phyloP scores from a whole-genome alignment of 1,140 invertebrate genomes.

The Galleria mellonella region DNA sequence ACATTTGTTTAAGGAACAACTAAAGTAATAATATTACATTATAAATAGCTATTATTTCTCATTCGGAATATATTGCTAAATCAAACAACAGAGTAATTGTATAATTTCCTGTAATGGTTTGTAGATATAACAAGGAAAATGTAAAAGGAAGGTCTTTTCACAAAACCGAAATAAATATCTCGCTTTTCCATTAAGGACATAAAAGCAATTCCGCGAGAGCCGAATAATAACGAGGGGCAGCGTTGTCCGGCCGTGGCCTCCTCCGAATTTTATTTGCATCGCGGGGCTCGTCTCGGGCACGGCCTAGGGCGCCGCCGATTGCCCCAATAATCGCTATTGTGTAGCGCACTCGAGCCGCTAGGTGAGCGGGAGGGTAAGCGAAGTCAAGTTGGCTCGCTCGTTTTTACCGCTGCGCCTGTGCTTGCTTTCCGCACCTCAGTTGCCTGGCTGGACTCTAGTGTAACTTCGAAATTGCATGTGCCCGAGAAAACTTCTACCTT shows the following conservation, averaged over 20 bases:
- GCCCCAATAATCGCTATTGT: constrained; percentile 67
- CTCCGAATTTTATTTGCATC: constrained; percentile 69
- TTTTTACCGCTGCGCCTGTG: constrained; percentile 1
- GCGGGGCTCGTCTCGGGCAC: constrained; percentile 48
- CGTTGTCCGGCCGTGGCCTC: constrained; percentile 58
- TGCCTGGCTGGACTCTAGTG: constrained; percentile 24
- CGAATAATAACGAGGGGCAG: constrained; percentile 71
- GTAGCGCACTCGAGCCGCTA: constrained; percentile 13
- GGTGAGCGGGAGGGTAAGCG: constrained; percentile 1
- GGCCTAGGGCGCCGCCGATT: constrained; percentile 54
- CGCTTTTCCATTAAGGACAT: constrained; percentile 72
- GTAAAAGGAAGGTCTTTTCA: constrained; percentile 53
- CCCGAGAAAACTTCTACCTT: constrained; percentile 58
- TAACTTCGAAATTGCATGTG: constrained; percentile 57
- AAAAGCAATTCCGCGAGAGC: constrained; percentile 70
- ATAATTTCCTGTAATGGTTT: constrained; percentile 39
- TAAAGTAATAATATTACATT: too few species aligned
- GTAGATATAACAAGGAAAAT: constrained; percentile 46
- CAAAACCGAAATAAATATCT: constrained; percentile 68
- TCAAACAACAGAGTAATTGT: constrained; percentile 24
- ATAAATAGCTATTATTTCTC: too few species aligned
- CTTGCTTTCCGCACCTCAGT: constrained; percentile 1
- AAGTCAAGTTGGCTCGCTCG: constrained; percentile 6
- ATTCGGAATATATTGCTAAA: constrained; percentile 15
- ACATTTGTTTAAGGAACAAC: too few species aligned